A percentile compares a stretch with the other conserved stretches of the same genome.
Evolutionary conservation across 2,113 vertebrate species (phyloP).

Genomic region (Bothrops jararaca): DNA sequence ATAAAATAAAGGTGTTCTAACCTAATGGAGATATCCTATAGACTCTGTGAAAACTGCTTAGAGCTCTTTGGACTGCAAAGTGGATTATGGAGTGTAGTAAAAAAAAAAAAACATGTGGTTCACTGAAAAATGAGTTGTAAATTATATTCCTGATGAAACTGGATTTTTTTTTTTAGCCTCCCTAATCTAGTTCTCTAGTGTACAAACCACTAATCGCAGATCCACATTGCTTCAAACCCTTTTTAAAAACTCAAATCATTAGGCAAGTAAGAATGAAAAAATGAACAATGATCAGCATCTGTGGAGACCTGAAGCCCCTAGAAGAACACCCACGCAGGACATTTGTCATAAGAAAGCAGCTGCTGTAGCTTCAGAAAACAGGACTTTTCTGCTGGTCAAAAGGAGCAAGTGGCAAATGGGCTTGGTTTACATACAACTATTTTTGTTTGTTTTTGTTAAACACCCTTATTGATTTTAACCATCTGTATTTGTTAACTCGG

Average conservation of each 20-base stretch:
- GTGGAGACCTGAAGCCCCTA: slow-evolving; percentile 49
- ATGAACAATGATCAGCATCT: slow-evolving; percentile 56
- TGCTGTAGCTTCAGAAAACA: slow-evolving; percentile 56
- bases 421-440: slow-evolving; percentile 61
- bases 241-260: slow-evolving; percentile 19
- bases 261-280: slow-evolving; percentile 54
- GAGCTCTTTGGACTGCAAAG: background rate
- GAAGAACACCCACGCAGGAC: slow-evolving; percentile 46
- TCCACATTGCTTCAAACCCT: slow-evolving; percentile 44
- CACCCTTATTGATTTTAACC: slow-evolving; percentile 70
- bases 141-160: slow-evolving; percentile 53
- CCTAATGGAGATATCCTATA: background rate
- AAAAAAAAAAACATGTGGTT: background rate
- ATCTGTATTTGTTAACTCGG: slow-evolving; percentile 68
- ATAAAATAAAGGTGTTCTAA: background rate
- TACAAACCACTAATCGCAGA: slow-evolving; percentile 56
- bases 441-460: slow-evolving; percentile 72
- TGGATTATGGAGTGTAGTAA: background rate
- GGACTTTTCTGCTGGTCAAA: slow-evolving; percentile 57
- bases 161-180: slow-evolving; percentile 41
- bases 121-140: slow-evolving; percentile 39
- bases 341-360: slow-evolving; percentile 37
- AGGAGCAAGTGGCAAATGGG: slow-evolving; percentile 63
- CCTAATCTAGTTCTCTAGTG: slow-evolving; percentile 53
- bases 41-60: background rate